Conservation (phyloP, 2,113 vertebrate genomes). For the Gobio gobio region DNA sequence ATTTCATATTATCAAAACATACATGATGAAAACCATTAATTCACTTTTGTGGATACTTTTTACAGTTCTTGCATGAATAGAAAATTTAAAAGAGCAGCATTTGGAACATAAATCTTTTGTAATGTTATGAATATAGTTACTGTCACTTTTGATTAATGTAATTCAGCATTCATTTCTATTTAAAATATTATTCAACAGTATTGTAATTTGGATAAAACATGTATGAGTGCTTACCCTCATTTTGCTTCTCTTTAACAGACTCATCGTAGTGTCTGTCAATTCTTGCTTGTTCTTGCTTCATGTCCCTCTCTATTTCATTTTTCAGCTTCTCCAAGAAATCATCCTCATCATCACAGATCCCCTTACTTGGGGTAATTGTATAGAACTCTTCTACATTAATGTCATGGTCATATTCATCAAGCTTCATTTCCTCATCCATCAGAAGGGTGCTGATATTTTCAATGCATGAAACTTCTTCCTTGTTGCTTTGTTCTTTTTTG, state of each 20-base stretch:
- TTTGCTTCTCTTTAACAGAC: slow-evolving; percentile 35
- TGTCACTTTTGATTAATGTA: not conserved
- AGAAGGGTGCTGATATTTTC: slow-evolving; percentile 34
- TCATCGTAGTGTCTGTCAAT: slow-evolving; percentile 67
- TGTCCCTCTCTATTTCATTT: slow-evolving; percentile 64
- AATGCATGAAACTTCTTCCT: slow-evolving; percentile 19
- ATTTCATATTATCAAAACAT: not conserved
- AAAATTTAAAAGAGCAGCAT: not conserved
- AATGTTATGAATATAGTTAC: not conserved
- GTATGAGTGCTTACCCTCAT: slow-evolving; percentile 61
- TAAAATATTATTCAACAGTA: not conserved
- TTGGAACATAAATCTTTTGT: not conserved
- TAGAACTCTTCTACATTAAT: slow-evolving; percentile 26
- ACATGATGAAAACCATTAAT: not conserved
- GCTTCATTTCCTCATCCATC: slow-evolving; percentile 44
- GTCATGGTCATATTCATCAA: slow-evolving; percentile 41
- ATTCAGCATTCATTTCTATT: not conserved
- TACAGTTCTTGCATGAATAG: not conserved
- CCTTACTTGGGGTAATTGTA: not conserved
- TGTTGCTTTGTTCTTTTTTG: not conserved
- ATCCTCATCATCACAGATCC: not conserved
- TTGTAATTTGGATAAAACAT: no score
- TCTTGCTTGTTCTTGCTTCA: slow-evolving; percentile 70
- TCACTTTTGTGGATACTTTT: not conserved
- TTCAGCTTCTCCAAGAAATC: slow-evolving; percentile 42